phyloP scores from a whole-genome alignment of 2,797 vertebrate species.

The Pseudomugil tenellus region DNA sequence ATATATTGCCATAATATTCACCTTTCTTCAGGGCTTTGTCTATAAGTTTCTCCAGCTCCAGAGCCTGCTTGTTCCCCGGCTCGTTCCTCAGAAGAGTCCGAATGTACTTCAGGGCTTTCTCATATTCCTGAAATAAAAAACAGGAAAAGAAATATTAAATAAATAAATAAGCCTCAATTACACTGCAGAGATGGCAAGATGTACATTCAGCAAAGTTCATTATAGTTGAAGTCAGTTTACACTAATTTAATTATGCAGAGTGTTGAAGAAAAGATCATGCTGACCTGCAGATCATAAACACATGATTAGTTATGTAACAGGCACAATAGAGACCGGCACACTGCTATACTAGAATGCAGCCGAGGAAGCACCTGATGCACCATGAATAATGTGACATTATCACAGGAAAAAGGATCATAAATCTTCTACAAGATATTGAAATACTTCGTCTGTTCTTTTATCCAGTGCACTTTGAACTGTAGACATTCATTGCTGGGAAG shows the following conservation, averaged over 20 bases:
- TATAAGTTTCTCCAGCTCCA: constrained; percentile 90
- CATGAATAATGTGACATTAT: constrained; percentile 3
- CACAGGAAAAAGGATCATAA: not conserved
- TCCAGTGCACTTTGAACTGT: not conserved
- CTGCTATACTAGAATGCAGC: constrained; percentile 6
- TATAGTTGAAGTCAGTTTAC: not conserved
- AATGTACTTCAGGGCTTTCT: constrained; percentile 89
- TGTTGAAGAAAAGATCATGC: not conserved
- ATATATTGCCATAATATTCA: constrained; percentile 35
- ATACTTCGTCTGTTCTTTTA: not conserved
- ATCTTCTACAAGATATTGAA: not conserved
- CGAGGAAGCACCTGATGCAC: not conserved
- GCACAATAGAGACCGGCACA: not conserved
- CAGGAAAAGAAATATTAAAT: not conserved
- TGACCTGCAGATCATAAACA: constrained; percentile 24
- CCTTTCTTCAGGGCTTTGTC: constrained; percentile 91
- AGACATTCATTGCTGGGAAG: not conserved
- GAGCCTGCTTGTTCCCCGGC: constrained; percentile 90
- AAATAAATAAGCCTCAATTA: not conserved
- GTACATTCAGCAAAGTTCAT: not conserved
- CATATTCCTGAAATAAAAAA: constrained; percentile 85
- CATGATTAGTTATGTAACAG: constrained; percentile 28
- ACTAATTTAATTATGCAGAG: not conserved
- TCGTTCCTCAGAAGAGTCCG: constrained; percentile 88
- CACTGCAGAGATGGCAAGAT: not conserved